Percentiles rank a stretch among this genome's conserved stretches.
Conservation (phyloP, 2,888 invertebrate species). For the Limenitis camilla region DNA sequence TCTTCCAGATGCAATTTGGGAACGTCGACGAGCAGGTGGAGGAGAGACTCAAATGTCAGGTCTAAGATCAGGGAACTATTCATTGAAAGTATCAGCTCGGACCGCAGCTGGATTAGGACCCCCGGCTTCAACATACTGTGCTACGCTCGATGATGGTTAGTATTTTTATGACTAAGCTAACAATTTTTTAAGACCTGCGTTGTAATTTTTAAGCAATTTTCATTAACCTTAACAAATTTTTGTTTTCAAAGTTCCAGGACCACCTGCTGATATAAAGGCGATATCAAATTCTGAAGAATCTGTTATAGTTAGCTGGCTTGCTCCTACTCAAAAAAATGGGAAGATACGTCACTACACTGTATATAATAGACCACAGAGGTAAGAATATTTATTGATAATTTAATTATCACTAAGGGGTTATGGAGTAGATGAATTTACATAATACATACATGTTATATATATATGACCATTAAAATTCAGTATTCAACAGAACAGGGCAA, state of each 20-base stretch:
- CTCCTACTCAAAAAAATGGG: slow-evolving; percentile 87
- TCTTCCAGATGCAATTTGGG: slow-evolving; percentile 55
- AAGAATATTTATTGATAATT: background rate
- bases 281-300: slow-evolving; percentile 85
- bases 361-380: slow-evolving; percentile 78
- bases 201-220: too few relatives aligned
- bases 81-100: slow-evolving; percentile 84
- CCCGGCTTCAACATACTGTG: slow-evolving; percentile 80
- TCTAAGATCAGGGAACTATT: slow-evolving; percentile 89
- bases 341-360: slow-evolving; percentile 87
- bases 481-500: slow-evolving; percentile 48
- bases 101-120: slow-evolving; percentile 90
- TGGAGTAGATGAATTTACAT: too few relatives aligned
- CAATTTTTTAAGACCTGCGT: background rate
- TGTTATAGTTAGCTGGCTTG: slow-evolving; percentile 88
- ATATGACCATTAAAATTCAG: too few relatives aligned
- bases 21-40: slow-evolving; percentile 83
- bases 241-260: slow-evolving; percentile 80
- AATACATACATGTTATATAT: too few relatives aligned
- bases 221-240: background rate
- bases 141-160: slow-evolving; percentile 88
- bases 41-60: slow-evolving; percentile 82
- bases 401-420: background rate
- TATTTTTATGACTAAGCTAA: background rate
- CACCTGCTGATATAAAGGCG: slow-evolving; percentile 88